Evolutionary conservation across 1,140 invertebrate genomes (phyloP), one percentile per base, ranked within the genome.

Genomic region (Zaprionus gabonicus): DNA sequence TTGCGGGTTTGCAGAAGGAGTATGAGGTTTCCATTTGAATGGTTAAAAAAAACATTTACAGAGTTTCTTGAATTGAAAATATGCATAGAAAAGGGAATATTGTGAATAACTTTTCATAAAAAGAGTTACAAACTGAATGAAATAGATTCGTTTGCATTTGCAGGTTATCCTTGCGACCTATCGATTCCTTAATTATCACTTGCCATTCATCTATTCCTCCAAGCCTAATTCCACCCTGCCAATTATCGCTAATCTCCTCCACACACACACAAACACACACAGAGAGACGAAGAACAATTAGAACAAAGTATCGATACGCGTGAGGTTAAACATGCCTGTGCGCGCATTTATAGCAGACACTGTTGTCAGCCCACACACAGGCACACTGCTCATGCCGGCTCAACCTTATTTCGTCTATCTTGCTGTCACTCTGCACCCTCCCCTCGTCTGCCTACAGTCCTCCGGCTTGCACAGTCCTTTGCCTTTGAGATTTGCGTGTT

Each of bases 401-500:
- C 51, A 56, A 46, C 44, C 28, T 28, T 64, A 44, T 23, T 63
- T 63, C 51, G 71, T 62, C 58, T 46, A 36, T 49, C 28, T 56
- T 2, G 15, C 51, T 58, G 69, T 15, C 55, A 66, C 10, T 38
- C 51, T 17, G 15, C 23, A 27, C 6, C 23, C 53, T 4, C 6
- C 34, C 46, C 64, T 31, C 55, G 74, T 51, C 59, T 20, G 63
- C 44, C 55, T 70, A 64, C 76, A 64, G 59, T 34, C 23, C 34
- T 28, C 12, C 3, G 7, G 27, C 13, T 13, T 17, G 20, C n/a
- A 78, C 65, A 81, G 78, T 55, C 69, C 66, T 78, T 88, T 81
- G 78, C 85, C 85, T 88, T 87, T 88, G 85, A 82, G 88, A 91
- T 91, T 91, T 91, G 88, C 88, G 88, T 91, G 90, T 91, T 91